A percentile compares a stretch with the other conserved stretches of the same genome.
These are phyloP conservation scores for Polia nebulosa DNA, from an alignment of 2,888 invertebrate genomes.

Conservation along the genomic window DNA sequence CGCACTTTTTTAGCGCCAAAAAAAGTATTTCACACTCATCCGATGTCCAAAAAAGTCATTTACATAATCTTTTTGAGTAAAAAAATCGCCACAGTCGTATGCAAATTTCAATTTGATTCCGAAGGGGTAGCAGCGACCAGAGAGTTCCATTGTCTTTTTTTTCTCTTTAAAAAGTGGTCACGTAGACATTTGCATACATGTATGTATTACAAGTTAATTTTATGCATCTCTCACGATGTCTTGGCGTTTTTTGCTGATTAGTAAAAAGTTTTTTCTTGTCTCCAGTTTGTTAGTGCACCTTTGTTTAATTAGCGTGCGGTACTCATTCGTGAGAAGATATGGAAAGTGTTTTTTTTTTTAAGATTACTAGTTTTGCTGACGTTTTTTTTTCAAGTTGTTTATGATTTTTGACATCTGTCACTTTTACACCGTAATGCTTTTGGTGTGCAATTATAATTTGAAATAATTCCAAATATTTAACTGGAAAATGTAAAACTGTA, in stretches of 20 bases:
- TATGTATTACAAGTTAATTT: slow-evolving; percentile 80
- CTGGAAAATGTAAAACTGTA: neutral
- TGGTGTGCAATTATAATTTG: neutral
- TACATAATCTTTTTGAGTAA: slow-evolving; percentile 84
- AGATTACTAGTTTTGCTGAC: neutral
- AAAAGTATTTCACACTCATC: slow-evolving; percentile 75
- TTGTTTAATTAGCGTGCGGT: slow-evolving; percentile 58
- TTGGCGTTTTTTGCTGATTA: slow-evolving; percentile 74
- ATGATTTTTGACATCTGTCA: neutral
- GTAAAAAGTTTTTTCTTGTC: slow-evolving; percentile 58
- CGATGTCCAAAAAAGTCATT: slow-evolving; percentile 88
- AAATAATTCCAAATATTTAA: neutral
- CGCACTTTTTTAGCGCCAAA: slow-evolving; percentile 73
- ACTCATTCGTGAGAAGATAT: slow-evolving; percentile 58
- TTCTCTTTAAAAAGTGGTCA: slow-evolving; percentile 85
- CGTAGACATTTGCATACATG: slow-evolving; percentile 80
- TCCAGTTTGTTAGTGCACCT: slow-evolving; percentile 51
- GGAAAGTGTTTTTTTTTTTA: slow-evolving; percentile 29
- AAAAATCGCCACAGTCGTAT: slow-evolving; percentile 87
- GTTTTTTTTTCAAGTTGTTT: neutral
- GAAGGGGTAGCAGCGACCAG: slow-evolving; percentile 80
- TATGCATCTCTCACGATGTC: slow-evolving; percentile 85
- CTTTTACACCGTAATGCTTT: neutral
- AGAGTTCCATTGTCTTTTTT: slow-evolving; percentile 73
- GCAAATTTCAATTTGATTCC: slow-evolving; percentile 81